Evolutionary conservation across 2,113 vertebrate species (phyloP).

Genomic region (Acinonyx jubatus): DNA sequence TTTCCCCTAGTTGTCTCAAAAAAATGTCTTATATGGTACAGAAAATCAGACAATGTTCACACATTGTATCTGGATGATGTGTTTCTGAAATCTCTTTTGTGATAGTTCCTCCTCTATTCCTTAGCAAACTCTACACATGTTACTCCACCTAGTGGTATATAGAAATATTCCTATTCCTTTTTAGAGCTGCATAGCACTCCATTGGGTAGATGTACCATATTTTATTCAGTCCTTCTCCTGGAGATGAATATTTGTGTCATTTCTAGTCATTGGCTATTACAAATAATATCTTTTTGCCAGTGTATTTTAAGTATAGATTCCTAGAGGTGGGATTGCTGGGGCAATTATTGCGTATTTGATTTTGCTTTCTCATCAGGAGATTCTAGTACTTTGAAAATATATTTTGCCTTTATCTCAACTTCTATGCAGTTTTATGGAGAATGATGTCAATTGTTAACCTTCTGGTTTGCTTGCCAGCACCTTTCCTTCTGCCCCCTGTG

Average conservation of each 20-base stretch:
- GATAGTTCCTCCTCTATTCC: not conserved
- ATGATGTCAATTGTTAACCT: constrained; percentile 21
- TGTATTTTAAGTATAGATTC: not conserved
- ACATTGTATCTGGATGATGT: not conserved
- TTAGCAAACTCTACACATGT: not conserved
- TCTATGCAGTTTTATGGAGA: not conserved
- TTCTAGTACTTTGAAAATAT: not conserved
- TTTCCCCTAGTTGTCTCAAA: not conserved
- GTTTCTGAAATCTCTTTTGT: not conserved
- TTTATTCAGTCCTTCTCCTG: not conserved
- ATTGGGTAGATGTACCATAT: not conserved
- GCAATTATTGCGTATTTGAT: not conserved
- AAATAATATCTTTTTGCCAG: constrained; percentile 21
- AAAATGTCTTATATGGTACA: not conserved
- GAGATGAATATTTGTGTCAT: constrained; percentile 7
- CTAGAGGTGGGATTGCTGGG: not conserved
- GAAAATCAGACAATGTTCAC: not conserved
- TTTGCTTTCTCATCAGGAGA: constrained; percentile 2
- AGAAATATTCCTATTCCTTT: not conserved
- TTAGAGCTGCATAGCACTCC: not conserved
- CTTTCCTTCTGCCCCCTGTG: not conserved
- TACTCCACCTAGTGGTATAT: not conserved
- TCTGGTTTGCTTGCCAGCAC: not conserved
- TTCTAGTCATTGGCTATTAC: not conserved
- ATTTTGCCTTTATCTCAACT: not conserved